phyloP scores from a whole-genome alignment of 2,888 invertebrate genomes.

The Flexamia atlantica region DNA sequence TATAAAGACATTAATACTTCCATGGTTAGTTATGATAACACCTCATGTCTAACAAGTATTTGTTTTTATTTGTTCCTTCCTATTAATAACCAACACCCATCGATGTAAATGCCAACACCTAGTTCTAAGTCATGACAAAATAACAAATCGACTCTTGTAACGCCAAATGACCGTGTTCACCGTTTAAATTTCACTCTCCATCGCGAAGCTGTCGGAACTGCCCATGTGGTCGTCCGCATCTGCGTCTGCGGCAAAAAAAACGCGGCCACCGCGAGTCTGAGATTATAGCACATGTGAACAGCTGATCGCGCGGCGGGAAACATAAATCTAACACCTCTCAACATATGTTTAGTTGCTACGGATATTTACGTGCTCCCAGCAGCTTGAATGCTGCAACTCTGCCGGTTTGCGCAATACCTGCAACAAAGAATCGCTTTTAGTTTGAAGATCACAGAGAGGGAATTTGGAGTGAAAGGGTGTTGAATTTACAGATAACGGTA shows the following conservation, averaged over 20 bases:
- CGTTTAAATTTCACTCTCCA: not conserved
- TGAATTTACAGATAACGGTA: too few relatives aligned
- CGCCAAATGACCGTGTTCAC: not conserved
- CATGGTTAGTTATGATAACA: too few relatives aligned
- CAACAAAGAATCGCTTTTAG: slow-evolving; percentile 15
- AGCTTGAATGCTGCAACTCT: not conserved
- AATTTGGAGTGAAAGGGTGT: too few relatives aligned
- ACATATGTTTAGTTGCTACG: slow-evolving; percentile 21
- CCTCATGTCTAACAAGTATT: too few relatives aligned
- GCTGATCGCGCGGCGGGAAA: slow-evolving; percentile 24
- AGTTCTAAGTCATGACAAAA: too few relatives aligned
- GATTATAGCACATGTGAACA: slow-evolving; percentile 37
- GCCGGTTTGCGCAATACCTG: slow-evolving; percentile 22
- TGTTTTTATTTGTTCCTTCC: too few relatives aligned
- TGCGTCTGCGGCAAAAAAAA: not conserved
- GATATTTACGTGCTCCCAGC: not conserved
- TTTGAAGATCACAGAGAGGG: too few relatives aligned
- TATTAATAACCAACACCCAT: too few relatives aligned
- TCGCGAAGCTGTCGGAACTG: not conserved
- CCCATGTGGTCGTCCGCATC: slow-evolving; percentile 37
- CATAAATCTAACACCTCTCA: slow-evolving; percentile 45
- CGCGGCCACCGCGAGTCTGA: slow-evolving; percentile 40
- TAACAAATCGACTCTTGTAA: too few relatives aligned
- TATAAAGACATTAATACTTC: too few relatives aligned
- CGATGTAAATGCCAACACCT: too few relatives aligned